Percentiles rank a stretch among this genome's conserved stretches.
Conservation (phyloP, 1,140 invertebrate species). For the Hyles euphorbiae region DNA sequence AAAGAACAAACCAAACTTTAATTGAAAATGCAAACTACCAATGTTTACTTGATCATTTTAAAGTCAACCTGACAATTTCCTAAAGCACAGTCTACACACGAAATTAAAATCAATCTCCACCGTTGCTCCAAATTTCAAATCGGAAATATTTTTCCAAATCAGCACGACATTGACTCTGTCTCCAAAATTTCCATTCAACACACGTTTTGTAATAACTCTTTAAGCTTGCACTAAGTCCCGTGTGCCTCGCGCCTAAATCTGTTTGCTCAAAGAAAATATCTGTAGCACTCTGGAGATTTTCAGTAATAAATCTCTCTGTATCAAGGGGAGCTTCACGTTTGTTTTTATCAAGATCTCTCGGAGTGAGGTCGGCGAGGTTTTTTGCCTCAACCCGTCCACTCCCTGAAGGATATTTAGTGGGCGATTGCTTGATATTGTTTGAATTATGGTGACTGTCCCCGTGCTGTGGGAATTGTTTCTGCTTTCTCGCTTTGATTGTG, state of each 20-base stretch:
- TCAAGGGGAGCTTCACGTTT: slow-evolving; percentile 31
- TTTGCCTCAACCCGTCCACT: slow-evolving; percentile 15
- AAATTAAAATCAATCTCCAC: no score
- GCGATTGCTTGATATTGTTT: slow-evolving; percentile 11
- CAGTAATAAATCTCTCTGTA: slow-evolving; percentile 46
- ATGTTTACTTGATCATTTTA: no score
- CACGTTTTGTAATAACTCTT: no score
- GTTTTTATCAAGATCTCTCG: slow-evolving; percentile 44
- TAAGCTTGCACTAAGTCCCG: no score
- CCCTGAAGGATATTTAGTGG: slow-evolving; percentile 9
- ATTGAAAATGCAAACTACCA: no score
- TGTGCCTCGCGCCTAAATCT: slow-evolving; percentile 12
- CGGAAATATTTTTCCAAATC: no score
- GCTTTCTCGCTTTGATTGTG: not conserved
- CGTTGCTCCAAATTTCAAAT: no score
- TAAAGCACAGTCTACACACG: no score
- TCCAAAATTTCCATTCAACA: no score
- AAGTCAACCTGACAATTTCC: no score
- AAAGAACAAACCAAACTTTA: no score
- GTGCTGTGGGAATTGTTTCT: slow-evolving; percentile 3
- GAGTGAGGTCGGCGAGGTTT: slow-evolving; percentile 18
- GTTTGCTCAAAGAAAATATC: slow-evolving; percentile 42
- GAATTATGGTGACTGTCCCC: slow-evolving; percentile 6
- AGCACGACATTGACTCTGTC: no score
- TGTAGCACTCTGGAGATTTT: slow-evolving; percentile 34